Evolutionary conservation across 2,797 vertebrate genomes (phyloP).

Genomic region (Hippopotamyrus pictus): DNA sequence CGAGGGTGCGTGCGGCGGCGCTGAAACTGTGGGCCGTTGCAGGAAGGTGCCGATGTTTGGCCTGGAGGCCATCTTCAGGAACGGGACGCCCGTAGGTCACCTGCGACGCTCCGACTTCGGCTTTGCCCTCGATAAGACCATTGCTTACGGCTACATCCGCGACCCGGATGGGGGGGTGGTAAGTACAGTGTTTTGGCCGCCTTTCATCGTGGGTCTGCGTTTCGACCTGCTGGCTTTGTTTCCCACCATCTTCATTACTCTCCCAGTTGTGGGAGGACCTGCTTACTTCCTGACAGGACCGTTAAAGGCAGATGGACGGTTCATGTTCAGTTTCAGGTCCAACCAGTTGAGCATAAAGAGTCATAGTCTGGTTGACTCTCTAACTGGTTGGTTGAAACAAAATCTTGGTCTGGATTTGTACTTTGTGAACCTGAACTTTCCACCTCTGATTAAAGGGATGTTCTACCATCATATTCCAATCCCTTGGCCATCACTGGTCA

Average conservation of each 20-base stretch:
- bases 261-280: not conserved
- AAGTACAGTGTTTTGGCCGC: slow-evolving; percentile 41
- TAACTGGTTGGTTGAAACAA: not conserved
- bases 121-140: slow-evolving; percentile 78
- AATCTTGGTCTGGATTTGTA: not conserved
- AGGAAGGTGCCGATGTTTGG: slow-evolving; percentile 91
- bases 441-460: not conserved
- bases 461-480: not conserved
- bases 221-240: not conserved
- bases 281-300: not conserved
- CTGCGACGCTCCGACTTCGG: slow-evolving; percentile 80
- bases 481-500: not conserved
- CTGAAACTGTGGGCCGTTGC: not conserved
- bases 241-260: not conserved
- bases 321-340: not conserved
- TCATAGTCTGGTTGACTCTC: not conserved
- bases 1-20: not conserved
- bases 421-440: not conserved
- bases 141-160: slow-evolving; percentile 83
- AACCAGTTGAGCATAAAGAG: not conserved
- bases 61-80: slow-evolving; percentile 84
- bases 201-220: too few relatives aligned
- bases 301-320: not conserved
- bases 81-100: slow-evolving; percentile 76
- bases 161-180: slow-evolving; percentile 76